Evolutionary conservation across 2,797 vertebrate species (phyloP), one percentile per base, ranked within the genome.

Genomic region (Myotis myotis): DNA sequence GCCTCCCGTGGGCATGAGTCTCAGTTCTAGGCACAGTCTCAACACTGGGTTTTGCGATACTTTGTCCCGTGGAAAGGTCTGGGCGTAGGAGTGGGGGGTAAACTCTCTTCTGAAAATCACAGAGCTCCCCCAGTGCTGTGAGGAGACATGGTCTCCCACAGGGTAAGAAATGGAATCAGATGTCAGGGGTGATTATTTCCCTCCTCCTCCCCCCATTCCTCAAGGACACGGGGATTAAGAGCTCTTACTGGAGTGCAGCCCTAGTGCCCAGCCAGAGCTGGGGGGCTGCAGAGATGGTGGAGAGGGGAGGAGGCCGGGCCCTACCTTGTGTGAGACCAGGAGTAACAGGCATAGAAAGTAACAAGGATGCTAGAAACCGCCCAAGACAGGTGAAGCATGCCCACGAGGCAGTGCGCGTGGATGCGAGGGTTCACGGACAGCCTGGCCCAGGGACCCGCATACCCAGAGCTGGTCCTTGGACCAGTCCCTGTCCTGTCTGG

Each of bases 391-490:
- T 1, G 41, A 55, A 4, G 13, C 3, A 0, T 10, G 60, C 8
- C 47, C 6, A 0, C 0, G 20, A 8, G 49, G 66, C 20, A 28
- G 41, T 8, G 64, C 1, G 13, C 19, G 8, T 0, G 5, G 47
- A 9, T n/a, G 47, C 0, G 3, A 16, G 30, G 62, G 30, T 57
- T 68, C 51, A 38, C 12, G 0, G 25, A 12, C 0, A 0, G 62
- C 33, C 51, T n/a, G n/a, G 72, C 8, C 33, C 47, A 25, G n/a
- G 20, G 41, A 76, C 13, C 57, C 28, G n/a, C 33, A 57, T 41
- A 38, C 16, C 20, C 15, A 25, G 8, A 19, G 15, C 80, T 64
- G 49, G 85, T 28, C 51, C 57, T 33, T 47, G 57, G 55, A 68
- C 13, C 17, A 11, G 19, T 17, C 49, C 17, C 16, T 20, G 20